phyloP scores from a whole-genome alignment of 2,888 invertebrate species.

The Clitarchus hookeri region DNA sequence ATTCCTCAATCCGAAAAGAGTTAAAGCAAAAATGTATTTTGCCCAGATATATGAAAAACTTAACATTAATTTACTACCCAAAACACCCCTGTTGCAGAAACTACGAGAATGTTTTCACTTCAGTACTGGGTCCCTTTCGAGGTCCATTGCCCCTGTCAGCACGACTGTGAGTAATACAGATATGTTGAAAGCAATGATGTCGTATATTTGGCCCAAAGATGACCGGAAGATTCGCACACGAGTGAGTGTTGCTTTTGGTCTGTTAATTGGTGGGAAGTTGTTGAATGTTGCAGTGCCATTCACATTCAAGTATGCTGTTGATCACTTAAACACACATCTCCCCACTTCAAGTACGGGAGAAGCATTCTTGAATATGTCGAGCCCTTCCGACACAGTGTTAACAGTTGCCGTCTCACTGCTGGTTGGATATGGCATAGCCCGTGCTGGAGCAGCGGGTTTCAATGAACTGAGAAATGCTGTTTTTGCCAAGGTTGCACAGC shows the following conservation, averaged over 20 bases:
- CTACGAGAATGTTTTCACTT: constrained; percentile 91
- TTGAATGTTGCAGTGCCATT: constrained; percentile 94
- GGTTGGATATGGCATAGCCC: constrained; percentile 93
- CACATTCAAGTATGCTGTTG: constrained; percentile 91
- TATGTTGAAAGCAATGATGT: constrained; percentile 86
- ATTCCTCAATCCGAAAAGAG: background rate
- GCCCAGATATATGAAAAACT: background rate
- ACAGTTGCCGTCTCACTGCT: constrained; percentile 80
- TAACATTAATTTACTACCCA: background rate
- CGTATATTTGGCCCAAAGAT: constrained; percentile 96
- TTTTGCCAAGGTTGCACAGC: constrained; percentile 96
- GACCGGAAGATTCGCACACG: constrained; percentile 73
- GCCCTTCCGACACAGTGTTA: constrained; percentile 78
- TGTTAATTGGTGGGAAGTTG: constrained; percentile 82
- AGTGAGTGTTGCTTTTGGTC: constrained; percentile 80
- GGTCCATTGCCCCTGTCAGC: constrained; percentile 47
- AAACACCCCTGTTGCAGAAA: background rate
- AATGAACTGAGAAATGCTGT: constrained; percentile 98
- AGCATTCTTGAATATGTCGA: constrained; percentile 71
- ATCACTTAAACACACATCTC: constrained; percentile 72
- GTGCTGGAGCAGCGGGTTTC: constrained; percentile 88
- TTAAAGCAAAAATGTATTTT: background rate
- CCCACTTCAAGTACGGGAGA: constrained; percentile 57
- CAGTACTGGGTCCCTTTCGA: constrained; percentile 69
- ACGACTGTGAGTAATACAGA: constrained; percentile 68